phyloP scores from a whole-genome alignment of 2,797 vertebrate species.

The Fratercula arctica region DNA sequence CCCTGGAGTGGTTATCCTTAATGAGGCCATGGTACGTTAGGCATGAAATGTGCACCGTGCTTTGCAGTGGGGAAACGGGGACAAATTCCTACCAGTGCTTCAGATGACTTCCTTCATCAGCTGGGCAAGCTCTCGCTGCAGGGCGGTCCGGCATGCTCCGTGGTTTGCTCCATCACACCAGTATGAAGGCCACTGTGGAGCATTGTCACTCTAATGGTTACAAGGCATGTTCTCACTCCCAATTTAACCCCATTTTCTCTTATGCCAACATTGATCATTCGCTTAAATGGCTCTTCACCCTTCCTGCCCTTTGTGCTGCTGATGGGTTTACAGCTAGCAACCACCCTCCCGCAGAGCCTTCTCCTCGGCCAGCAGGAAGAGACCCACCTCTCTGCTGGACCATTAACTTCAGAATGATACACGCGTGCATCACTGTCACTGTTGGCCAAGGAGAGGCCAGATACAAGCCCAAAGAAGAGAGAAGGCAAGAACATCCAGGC shows the following conservation, averaged over 20 bases:
- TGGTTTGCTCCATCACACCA: not conserved
- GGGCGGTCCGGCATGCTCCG: accelerated
- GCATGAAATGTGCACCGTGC: not conserved
- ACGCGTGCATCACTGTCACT: accelerated
- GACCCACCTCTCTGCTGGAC: not conserved
- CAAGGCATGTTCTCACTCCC: not conserved
- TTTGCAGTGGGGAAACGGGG: not conserved
- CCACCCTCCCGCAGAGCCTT: not conserved
- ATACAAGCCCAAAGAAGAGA: not conserved
- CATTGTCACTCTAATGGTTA: not conserved
- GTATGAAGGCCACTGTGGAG: not conserved
- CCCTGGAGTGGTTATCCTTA: not conserved
- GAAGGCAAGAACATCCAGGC: not conserved
- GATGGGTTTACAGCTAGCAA: slow-evolving; percentile 58
- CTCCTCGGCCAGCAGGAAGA: not conserved
- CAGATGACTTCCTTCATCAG: not conserved
- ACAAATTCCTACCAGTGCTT: not conserved
- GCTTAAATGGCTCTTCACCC: slow-evolving; percentile 6
- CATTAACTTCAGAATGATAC: not conserved
- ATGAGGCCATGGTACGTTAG: not conserved
- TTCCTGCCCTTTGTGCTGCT: slow-evolving; percentile 28
- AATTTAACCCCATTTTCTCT: slow-evolving; percentile 26
- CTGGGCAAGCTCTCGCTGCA: not conserved
- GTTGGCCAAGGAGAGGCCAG: not conserved
- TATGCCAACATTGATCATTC: not conserved